These are phyloP conservation scores for Brienomyrus longianalis DNA, from an alignment of 2,113 vertebrate genomes.

Conservation along the genomic window DNA sequence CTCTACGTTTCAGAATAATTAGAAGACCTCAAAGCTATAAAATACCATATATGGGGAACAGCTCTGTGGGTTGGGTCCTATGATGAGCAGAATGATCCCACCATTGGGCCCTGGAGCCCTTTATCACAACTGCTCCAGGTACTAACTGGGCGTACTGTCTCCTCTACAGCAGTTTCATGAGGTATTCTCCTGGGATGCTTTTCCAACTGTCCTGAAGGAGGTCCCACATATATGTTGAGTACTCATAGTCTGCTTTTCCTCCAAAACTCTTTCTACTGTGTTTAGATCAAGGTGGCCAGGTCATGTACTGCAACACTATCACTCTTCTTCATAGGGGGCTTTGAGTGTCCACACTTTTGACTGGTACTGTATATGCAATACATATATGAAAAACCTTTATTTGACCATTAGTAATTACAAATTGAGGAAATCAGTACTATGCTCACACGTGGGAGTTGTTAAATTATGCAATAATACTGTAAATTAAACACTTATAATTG, in stretches of 20 bases:
- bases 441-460: neutral
- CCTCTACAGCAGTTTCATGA: neutral
- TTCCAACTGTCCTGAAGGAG: neutral
- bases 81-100: neutral
- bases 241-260: neutral
- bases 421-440: neutral
- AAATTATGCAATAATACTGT: neutral
- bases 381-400: neutral
- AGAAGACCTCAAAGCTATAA: neutral
- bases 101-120: neutral
- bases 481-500: neutral
- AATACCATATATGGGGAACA: neutral
- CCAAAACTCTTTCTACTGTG: neutral
- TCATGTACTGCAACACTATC: neutral
- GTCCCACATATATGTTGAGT: neutral
- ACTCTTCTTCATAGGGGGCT: neutral
- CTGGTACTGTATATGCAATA: neutral
- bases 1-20: neutral
- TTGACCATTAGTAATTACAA: neutral
- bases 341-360: neutral
- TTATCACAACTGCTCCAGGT: neutral
- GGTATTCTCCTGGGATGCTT: neutral
- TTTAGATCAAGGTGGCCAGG: neutral
- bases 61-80: neutral
- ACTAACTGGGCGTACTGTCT: neutral